phyloP scores from a whole-genome alignment of 2,797 vertebrate species.

The Staurois parvus region DNA sequence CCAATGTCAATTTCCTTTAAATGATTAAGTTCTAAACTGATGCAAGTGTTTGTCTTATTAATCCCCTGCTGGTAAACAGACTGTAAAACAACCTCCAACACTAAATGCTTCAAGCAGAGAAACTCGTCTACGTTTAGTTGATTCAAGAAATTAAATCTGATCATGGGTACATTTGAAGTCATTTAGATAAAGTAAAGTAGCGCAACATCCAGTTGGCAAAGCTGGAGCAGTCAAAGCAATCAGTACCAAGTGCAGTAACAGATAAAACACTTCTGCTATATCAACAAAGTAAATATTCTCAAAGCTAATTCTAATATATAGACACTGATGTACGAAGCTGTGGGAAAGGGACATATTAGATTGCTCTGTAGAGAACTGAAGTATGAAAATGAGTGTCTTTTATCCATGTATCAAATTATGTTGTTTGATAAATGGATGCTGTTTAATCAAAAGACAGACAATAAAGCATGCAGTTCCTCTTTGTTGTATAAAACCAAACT shows the following conservation, averaged over 20 bases:
- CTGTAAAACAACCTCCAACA: constrained; percentile 30
- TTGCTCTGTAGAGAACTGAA: neutral
- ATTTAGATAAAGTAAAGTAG: constrained; percentile 36
- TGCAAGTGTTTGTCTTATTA: constrained; percentile 44
- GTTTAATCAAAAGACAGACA: constrained; percentile 4
- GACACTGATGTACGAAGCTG: constrained; percentile 4
- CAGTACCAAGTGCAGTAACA: constrained; percentile 17
- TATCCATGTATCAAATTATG: neutral
- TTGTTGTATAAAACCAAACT: neutral
- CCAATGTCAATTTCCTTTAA: constrained; percentile 43
- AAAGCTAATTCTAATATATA: constrained; percentile 28
- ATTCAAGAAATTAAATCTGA: constrained; percentile 38
- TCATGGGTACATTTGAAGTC: constrained; percentile 26
- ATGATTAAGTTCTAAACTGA: constrained; percentile 43
- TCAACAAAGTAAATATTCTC: constrained; percentile 52
- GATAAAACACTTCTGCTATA: constrained; percentile 36
- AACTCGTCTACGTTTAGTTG: neutral
- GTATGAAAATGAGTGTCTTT: constrained; percentile 23
- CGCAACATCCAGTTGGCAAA: constrained; percentile 9
- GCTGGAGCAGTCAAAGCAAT: constrained; percentile 41
- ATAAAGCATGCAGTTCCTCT: neutral
- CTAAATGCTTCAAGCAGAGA: constrained; percentile 25
- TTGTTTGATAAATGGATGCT: neutral
- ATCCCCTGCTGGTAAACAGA: constrained; percentile 51
- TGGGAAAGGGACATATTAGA: neutral